A percentile compares a stretch with the other conserved stretches of the same genome.
These are phyloP conservation scores for Eriocheir sinensis DNA, from an alignment of 1,140 invertebrate genomes.

Conservation along the genomic window DNA sequence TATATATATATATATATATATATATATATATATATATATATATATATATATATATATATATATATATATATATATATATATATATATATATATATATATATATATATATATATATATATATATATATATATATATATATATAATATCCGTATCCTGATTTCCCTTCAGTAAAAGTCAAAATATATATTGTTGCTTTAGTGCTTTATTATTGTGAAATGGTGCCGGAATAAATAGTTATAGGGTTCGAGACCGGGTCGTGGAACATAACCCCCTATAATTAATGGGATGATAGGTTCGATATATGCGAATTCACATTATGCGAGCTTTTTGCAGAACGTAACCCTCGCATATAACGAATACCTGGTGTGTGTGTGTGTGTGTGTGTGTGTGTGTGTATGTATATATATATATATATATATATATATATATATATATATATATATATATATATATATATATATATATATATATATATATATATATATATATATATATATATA, in stretches of 20 bases:
- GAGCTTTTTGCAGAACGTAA: too few species aligned
- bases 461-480: conserved; percentile 6
- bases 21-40: conserved; percentile 28
- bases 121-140: conserved; percentile 27
- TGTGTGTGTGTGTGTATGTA: conserved; percentile 46
- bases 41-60: conserved; percentile 28
- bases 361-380: conserved; percentile 32
- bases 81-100: background rate
- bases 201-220: too few species aligned
- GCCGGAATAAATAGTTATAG: too few species aligned
- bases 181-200: too few species aligned
- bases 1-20: conserved; percentile 28
- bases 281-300: too few species aligned
- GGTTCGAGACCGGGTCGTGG: too few species aligned
- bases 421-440: conserved; percentile 26
- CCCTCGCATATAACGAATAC: too few species aligned
- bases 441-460: background rate
- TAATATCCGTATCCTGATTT: background rate
- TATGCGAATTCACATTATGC: too few species aligned
- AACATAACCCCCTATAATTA: too few species aligned
- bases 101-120: conserved; percentile 2
- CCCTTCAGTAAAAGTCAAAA: too few species aligned
- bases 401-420: background rate
- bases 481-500: conserved; percentile 19
- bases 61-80: conserved; percentile 28